phyloP scores from a whole-genome alignment of 2,113 vertebrate species.

The Steatornis caripensis region DNA sequence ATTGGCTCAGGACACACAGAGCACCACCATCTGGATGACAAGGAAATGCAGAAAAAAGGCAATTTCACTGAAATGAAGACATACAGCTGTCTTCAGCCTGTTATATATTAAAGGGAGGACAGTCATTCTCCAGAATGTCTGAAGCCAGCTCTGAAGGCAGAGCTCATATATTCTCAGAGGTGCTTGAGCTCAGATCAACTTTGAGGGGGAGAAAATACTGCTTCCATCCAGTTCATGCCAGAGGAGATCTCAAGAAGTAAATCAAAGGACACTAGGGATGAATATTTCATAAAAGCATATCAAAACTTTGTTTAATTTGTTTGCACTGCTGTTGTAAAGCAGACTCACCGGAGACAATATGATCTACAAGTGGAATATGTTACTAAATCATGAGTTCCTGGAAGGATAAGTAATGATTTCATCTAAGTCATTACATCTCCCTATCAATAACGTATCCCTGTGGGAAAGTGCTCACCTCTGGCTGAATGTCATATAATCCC shows the following conservation, averaged over 20 bases:
- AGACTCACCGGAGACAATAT: neutral
- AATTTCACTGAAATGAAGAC: neutral
- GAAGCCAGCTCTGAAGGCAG: constrained; percentile 36
- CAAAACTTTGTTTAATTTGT: constrained; percentile 30
- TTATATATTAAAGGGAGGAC: neutral
- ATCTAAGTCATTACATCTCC: constrained; percentile 1
- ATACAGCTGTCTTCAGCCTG: neutral
- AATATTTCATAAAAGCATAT: neutral
- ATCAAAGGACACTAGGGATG: constrained; percentile 7
- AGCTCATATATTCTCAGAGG: constrained; percentile 39
- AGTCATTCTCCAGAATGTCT: constrained; percentile 26
- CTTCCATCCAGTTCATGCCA: neutral
- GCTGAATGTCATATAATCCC: neutral
- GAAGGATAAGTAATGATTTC: constrained; percentile 13
- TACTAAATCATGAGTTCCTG: constrained; percentile 27
- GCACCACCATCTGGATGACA: neutral
- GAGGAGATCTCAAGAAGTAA: constrained; percentile 10
- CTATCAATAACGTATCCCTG: neutral
- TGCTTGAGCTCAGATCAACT: neutral
- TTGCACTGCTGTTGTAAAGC: constrained; percentile 27
- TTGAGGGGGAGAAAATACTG: constrained; percentile 11
- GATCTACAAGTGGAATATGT: constrained; percentile 13
- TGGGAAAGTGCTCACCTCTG: neutral
- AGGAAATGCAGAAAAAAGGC: neutral
- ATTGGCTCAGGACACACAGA: neutral